These are phyloP conservation scores for Acanthiza pusilla DNA, from an alignment of 2,797 vertebrate species.

Conservation along the genomic window DNA sequence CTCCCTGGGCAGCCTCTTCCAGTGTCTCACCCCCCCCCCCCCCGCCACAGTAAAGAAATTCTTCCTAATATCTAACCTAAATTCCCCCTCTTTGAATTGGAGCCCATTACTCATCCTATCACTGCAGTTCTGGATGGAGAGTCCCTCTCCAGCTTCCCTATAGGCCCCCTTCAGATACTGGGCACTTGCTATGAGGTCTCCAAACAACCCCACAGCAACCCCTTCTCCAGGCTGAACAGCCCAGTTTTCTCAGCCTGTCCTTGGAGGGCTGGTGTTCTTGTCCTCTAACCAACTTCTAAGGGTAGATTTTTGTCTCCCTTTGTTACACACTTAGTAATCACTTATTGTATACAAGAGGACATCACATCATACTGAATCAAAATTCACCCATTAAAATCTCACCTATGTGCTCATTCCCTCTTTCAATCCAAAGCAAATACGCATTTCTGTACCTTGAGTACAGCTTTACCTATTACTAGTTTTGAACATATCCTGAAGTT, in stretches of 20 bases:
- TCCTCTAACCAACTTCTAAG: no score
- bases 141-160: fast-evolving
- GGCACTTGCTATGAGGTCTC: neutral
- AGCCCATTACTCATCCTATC: neutral
- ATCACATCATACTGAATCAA: neutral
- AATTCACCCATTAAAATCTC: neutral
- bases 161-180: neutral
- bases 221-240: neutral
- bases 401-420: neutral
- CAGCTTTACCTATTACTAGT: neutral
- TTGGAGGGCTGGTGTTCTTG: neutral
- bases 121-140: neutral
- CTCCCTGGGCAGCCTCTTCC: neutral
- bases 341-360: neutral
- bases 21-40: neutral
- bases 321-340: neutral
- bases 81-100: neutral
- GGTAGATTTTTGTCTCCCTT: neutral
- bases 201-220: neutral
- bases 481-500: neutral
- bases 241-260: neutral
- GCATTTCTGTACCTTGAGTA: neutral
- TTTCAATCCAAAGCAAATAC: neutral
- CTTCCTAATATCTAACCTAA: neutral
- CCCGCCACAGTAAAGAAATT: neutral